Base-by-base conservation (phyloP, 1,140 invertebrate species). In the Bactericera cockerelli region DNA sequence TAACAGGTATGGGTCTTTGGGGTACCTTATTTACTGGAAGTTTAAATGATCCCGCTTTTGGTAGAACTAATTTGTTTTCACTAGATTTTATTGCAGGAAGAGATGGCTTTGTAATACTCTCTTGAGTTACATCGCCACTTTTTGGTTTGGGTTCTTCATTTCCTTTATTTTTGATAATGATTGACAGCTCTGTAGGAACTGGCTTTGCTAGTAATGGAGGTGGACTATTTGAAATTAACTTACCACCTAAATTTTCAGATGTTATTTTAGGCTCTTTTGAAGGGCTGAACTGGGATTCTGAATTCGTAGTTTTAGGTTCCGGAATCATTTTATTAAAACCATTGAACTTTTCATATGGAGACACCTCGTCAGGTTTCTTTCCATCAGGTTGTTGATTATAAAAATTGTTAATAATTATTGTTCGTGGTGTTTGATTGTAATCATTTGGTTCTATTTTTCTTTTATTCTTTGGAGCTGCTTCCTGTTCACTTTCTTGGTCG, bases 311-410 rank as follows among this genome's bases (percentile, higher is more conserved):
- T 31, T 4, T 13, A 31, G 42, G 4, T 22, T 49, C 42, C 6
- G 42, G 42, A 49, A 49, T 49, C 42, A 49, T 49, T 49, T 49
- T 49, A 49, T 49, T 49, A n/a, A 10, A 49, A 49, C 42, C 42
- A n/a, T 49, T 49, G 8, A 16, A 49, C 42, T 49, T 49, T 6
- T 49, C 42, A 49, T 49, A 49, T 6, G 42, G 42, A 6, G 42
- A 49, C n/a, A 49, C 19, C 3, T 49, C 42, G 6, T 22, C 42
- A 4, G 42, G 42, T n/a, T 49, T 49, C 19, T 49, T 49, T 10
- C 42, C 42, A 49, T 49, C 42, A 3, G n/a, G 22, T 49, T 6
- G 42, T 4, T 16, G 22, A 49, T 49, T 49, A 49, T 49, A 49
- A 49, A 49, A 49, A n/a, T 49, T 49, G 19, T 49, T 49, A 4